Percentiles rank a stretch among this genome's conserved stretches.
These are phyloP conservation scores for Lasioglossum calceatum DNA, from an alignment of 2,888 invertebrate species.

Conservation along the genomic window DNA sequence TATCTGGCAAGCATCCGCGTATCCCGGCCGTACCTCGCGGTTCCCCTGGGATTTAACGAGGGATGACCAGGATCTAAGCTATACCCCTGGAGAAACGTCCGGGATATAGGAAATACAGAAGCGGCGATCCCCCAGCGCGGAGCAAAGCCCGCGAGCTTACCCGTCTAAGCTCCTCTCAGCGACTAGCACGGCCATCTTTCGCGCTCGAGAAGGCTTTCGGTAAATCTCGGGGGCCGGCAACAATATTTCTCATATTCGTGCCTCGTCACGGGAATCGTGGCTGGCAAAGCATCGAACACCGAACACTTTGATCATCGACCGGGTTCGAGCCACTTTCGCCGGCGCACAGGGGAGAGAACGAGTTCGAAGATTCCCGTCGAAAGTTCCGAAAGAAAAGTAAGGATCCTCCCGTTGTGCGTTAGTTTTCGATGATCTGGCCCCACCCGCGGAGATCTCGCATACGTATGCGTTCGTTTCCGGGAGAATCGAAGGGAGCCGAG, in stretches of 20 bases:
- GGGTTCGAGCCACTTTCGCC: conserved; percentile 1
- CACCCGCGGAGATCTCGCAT: not conserved
- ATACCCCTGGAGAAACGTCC: conserved; percentile 65
- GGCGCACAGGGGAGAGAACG: not conserved
- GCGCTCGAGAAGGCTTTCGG: conserved; percentile 70
- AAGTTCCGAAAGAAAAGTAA: conserved; percentile 1
- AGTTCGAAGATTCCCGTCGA: not conserved
- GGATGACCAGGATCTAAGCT: conserved; percentile 72
- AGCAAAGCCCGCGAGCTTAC: conserved; percentile 80
- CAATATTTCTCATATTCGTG: conserved; percentile 72
- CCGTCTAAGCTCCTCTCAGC: conserved; percentile 77
- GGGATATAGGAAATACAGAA: conserved; percentile 77
- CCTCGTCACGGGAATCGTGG: conserved; percentile 40
- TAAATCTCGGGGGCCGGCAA: conserved; percentile 73
- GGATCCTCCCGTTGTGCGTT: not conserved
- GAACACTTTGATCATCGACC: conserved; percentile 11
- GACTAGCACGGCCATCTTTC: conserved; percentile 70
- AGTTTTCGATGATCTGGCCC: conserved; percentile 9
- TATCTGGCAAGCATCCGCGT: conserved; percentile 50
- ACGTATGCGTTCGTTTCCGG: not conserved
- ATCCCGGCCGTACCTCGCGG: conserved; percentile 48
- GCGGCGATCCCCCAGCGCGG: conserved; percentile 78
- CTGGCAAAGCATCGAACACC: conserved; percentile 18
- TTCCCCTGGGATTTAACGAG: conserved; percentile 77
- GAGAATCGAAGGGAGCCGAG: not conserved